These are phyloP conservation scores for Callinectes sapidus DNA, from an alignment of 2,888 invertebrate genomes.

Conservation along the genomic window DNA sequence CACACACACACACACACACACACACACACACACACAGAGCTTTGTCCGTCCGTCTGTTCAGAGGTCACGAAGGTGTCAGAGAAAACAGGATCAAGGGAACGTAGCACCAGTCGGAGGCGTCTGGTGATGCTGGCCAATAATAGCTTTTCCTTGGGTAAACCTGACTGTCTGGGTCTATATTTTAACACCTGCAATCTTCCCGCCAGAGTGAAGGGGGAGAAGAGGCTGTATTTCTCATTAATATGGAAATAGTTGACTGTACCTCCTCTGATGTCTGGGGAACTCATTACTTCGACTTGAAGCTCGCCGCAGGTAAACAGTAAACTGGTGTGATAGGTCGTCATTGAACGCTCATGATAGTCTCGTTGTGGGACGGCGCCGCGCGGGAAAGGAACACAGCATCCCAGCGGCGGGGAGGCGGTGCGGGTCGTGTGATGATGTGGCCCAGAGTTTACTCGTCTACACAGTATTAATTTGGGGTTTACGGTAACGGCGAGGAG, in stretches of 20 bases:
- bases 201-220: neutral
- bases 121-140: neutral
- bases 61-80: constrained; percentile 17
- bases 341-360: constrained; percentile 11
- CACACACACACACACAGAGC: neutral
- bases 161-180: neutral
- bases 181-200: neutral
- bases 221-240: constrained; percentile 1
- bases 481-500: constrained; percentile 3
- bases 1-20: neutral
- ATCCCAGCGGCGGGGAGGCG: neutral
- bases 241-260: neutral
- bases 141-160: neutral
- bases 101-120: neutral
- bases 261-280: neutral
- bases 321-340: neutral
- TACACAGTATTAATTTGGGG: neutral
- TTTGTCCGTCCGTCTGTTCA: neutral
- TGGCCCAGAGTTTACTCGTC: neutral
- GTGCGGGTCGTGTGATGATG: neutral
- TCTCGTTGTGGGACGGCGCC: neutral
- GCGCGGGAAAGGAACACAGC: constrained; percentile 9
- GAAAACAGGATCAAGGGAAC: constrained; percentile 5
- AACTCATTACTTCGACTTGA: neutral
- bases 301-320: neutral